Percentiles rank a stretch among this genome's conserved stretches.
Evolutionary conservation across 2,797 vertebrate genomes (phyloP).

Genomic region (Micropoecilia bifurca): DNA sequence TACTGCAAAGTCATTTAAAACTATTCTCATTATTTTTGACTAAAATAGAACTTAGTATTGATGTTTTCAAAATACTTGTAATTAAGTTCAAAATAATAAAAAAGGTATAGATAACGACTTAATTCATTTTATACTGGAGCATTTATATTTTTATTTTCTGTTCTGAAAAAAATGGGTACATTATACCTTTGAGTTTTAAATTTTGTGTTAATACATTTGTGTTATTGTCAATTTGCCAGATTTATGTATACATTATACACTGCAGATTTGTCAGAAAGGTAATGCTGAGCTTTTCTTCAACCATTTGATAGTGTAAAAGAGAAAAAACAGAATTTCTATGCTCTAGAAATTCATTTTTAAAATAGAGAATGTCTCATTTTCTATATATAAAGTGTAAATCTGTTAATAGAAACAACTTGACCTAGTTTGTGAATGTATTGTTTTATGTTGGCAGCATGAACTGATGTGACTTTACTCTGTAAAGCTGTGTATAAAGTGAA

Average conservation of each 20-base stretch:
- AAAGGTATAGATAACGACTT: not conserved
- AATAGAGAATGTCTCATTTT: not conserved
- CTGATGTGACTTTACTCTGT: not conserved
- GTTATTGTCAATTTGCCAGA: not conserved
- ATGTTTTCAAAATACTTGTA: not conserved
- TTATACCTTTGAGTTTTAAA: not conserved
- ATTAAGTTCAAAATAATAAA: not conserved
- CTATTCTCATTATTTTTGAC: not conserved
- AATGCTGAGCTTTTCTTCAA: not conserved
- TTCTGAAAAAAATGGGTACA: not conserved
- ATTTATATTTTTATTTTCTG: not conserved
- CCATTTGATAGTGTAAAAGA: not conserved
- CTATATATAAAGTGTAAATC: not conserved
- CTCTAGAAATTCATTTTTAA: not conserved
- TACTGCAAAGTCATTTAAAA: not conserved
- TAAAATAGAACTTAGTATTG: not conserved
- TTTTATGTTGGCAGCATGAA: not conserved
- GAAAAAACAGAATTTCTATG: not conserved
- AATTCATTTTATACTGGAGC: not conserved
- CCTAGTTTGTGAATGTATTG: not conserved
- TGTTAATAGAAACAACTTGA: not conserved
- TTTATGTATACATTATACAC: not conserved
- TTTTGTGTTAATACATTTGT: not conserved
- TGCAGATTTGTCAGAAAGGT: not conserved
- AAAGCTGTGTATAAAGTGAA: conserved; percentile 38